Evolutionary conservation across 2,888 invertebrate species (phyloP).

Genomic region (Lepetodrilus schrolli): DNA sequence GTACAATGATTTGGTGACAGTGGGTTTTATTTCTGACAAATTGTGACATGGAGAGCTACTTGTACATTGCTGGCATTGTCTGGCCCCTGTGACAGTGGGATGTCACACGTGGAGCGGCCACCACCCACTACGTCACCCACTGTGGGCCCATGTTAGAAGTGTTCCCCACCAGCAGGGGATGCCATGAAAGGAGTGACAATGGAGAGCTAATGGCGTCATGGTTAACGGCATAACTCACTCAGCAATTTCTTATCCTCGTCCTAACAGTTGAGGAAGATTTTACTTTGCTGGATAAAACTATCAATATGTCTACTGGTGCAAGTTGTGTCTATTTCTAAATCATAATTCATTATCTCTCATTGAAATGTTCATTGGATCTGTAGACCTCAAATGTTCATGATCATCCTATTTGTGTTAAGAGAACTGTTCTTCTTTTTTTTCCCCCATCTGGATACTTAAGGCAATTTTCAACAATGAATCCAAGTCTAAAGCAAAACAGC

Average conservation of each 20-base stretch:
- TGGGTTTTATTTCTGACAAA: background rate
- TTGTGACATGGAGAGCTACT: background rate
- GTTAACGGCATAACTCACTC: slow-evolving; percentile 2
- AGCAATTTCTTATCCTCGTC: background rate
- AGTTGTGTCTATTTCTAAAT: no score
- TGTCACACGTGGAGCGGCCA: background rate
- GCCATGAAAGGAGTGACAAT: slow-evolving; percentile 16
- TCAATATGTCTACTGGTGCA: no score
- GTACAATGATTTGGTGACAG: background rate
- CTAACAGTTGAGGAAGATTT: slow-evolving; percentile 11
- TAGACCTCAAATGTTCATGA: no score
- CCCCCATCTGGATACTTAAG: background rate
- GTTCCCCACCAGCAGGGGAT: background rate
- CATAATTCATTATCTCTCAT: no score
- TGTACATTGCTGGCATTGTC: background rate
- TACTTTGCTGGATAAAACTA: slow-evolving; percentile 5
- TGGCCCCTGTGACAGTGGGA: background rate
- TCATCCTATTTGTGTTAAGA: background rate
- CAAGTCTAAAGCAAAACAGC: slow-evolving; percentile 15
- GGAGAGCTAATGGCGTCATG: slow-evolving; percentile 17
- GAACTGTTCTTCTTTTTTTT: slow-evolving; percentile 4
- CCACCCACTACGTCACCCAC: background rate
- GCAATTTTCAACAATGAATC: background rate
- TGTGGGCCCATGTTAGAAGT: background rate
- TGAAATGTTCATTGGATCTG: no score